These are phyloP conservation scores for Chymomyza amoena DNA, from an alignment of 2,888 invertebrate species.

Conservation along the genomic window DNA sequence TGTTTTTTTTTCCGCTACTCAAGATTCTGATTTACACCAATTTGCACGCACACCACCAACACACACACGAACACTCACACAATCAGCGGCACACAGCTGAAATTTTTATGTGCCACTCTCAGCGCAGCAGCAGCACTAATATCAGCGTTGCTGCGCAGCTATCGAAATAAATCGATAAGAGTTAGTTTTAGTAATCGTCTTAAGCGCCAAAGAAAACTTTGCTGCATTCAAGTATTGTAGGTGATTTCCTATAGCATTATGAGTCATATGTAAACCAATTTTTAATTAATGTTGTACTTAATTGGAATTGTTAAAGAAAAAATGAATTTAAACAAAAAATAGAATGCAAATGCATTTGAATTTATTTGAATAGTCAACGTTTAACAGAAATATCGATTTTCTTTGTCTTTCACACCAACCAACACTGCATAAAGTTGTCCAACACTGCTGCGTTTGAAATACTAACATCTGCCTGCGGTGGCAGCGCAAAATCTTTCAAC, in stretches of 20 bases:
- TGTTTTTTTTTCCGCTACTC: conserved; percentile 21
- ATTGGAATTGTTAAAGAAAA: not conserved
- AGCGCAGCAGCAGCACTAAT: not conserved
- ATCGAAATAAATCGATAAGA: not conserved
- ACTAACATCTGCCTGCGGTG: conserved; percentile 39
- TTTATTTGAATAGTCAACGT: not conserved
- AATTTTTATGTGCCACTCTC: not conserved
- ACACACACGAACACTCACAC: conserved; percentile 36
- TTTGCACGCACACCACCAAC: conserved; percentile 28
- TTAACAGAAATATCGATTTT: not conserved
- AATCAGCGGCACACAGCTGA: conserved; percentile 24
- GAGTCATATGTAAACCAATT: not conserved
- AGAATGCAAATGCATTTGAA: not conserved
- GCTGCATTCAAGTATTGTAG: not conserved
- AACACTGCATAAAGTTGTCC: not conserved
- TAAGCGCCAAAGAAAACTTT: not conserved
- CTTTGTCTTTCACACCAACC: not conserved
- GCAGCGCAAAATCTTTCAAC: conserved; percentile 15
- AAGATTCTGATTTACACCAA: conserved; percentile 42
- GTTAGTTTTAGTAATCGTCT: not conserved
- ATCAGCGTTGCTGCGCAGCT: not conserved
- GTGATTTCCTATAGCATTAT: not conserved
- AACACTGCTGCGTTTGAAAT: conserved; percentile 43
- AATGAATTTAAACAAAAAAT: not conserved
- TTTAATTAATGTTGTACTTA: not conserved